These are phyloP conservation scores for Phyllopteryx taeniolatus DNA, from an alignment of 2,113 vertebrate species.

Conservation along the genomic window DNA sequence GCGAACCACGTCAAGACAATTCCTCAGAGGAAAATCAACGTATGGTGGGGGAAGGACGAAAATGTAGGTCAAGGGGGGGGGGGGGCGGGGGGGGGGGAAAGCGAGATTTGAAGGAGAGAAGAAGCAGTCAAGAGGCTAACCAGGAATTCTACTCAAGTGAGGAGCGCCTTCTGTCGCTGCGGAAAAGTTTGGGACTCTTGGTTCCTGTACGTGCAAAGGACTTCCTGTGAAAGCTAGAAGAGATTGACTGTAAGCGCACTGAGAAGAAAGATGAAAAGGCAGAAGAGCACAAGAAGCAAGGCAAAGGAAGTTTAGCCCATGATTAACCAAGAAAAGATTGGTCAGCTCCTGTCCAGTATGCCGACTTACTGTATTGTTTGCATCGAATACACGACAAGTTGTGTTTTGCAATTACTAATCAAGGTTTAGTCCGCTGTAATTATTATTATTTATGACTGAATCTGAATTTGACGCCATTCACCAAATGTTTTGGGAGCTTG, in stretches of 20 bases:
- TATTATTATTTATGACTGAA: neutral
- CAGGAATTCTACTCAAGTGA: constrained; percentile 82
- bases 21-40: neutral
- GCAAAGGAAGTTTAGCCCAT: neutral
- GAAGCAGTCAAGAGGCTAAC: constrained; percentile 73
- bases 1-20: neutral
- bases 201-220: constrained; percentile 77
- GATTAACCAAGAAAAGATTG: neutral
- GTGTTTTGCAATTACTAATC: neutral
- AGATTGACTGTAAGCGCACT: constrained; percentile 40
- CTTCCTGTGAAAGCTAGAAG: constrained; percentile 82
- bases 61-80: neutral
- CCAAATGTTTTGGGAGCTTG: neutral
- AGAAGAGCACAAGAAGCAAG: constrained; percentile 13
- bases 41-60: constrained; percentile 8
- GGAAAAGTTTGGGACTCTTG: constrained; percentile 74
- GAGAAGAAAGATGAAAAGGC: constrained; percentile 25
- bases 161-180: constrained; percentile 81
- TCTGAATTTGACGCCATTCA: neutral
- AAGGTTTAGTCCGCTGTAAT: too few species aligned
- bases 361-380: neutral
- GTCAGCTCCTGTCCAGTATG: neutral
- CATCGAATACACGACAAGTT: neutral
- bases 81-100: neutral
- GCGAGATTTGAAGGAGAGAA: constrained; percentile 19